A percentile compares a stretch with the other conserved stretches of the same genome.
Evolutionary conservation across 2,113 vertebrate species (phyloP).

Genomic region (Eleginops maclovinus): DNA sequence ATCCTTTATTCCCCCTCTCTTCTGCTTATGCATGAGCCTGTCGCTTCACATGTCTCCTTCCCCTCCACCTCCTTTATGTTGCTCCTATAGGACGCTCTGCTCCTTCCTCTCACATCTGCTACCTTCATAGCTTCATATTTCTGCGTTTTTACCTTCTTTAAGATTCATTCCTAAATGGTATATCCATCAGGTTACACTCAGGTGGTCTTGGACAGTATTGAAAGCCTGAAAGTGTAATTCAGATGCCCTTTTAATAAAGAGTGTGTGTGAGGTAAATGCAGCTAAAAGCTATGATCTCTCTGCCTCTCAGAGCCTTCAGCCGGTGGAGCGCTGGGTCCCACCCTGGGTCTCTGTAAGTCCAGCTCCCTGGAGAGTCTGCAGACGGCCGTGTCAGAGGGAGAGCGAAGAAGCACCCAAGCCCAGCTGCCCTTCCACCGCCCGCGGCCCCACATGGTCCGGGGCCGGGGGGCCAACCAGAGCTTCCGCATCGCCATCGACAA

Average conservation of each 20-base stretch:
- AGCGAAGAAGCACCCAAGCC: constrained; percentile 77
- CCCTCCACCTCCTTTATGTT: constrained; percentile 38
- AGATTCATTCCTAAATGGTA: constrained; percentile 14
- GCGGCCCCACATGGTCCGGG: constrained; percentile 90
- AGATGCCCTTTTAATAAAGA: no score
- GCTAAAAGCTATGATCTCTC: neutral
- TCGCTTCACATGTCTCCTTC: constrained; percentile 42
- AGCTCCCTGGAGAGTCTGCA: constrained; percentile 97
- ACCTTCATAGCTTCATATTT: constrained; percentile 34
- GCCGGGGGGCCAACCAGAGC: constrained; percentile 92
- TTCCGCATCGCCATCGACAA: constrained; percentile 95
- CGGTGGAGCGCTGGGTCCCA: constrained; percentile 88
- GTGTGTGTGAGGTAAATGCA: no score
- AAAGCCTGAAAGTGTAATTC: no score
- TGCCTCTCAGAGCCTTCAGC: constrained; percentile 67
- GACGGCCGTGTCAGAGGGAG: constrained; percentile 91
- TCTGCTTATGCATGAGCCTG: constrained; percentile 54
- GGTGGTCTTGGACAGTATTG: no score
- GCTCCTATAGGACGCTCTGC: constrained; percentile 14
- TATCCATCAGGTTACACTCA: neutral
- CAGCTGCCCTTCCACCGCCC: constrained; percentile 91
- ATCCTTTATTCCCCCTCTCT: constrained; percentile 39
- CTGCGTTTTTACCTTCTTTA: constrained; percentile 3
- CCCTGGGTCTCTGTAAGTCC: constrained; percentile 94
- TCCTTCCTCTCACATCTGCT: no score